Evolutionary conservation across 2,888 invertebrate species (phyloP), one percentile per base, ranked within the genome.

Genomic region (Rhorus exstirpatorius): DNA sequence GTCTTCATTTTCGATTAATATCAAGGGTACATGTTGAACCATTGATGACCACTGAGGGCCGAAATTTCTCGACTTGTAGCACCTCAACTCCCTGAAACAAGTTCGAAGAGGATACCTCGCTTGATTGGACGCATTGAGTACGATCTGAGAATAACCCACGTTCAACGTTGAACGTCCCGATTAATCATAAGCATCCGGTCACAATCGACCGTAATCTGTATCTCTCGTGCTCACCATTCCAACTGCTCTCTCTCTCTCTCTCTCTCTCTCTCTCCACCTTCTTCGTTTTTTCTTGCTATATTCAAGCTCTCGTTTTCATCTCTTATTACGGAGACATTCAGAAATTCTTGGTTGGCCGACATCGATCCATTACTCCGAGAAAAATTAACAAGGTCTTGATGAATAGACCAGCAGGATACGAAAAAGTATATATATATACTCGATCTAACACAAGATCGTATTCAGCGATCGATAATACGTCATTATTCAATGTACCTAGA

Each of bases 321-420:
- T 83, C 83, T 88, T 86, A 87, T 88, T 86, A 85, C 85, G 46
- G 46, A 86, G 83, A 86, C 83, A 87, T 88, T 88, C 85, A 85
- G 84, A 75, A 35, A 41, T 74, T 83, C 84, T 83, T 76, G 79
- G 67, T 83, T 75, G 79, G 68, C 79, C 65, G 76, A 82, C 84
- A 82, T 85, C 85, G 85, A 87, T 88, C 86, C 83, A 84, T 86
- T 86, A 87, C 70, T 63, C 83, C 85, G 84, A 61, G 14, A 49
- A 24, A 84, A 86, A 89, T 88, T 86, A 88, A 89, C 89, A 86
- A 88, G 88, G 78, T 67, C 81, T 81, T 87, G 87, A 88, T 86
- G 83, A 88, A 89, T 87, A 80, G 63, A 24, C 70, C 49, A 46
- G 35, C 46, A 65, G 35, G 53, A 63, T 38, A 26, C 38, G 6